Percentiles rank a stretch among this genome's conserved stretches.
Conservation (phyloP, 2,797 vertebrate genomes). For the Pampus argenteus region DNA sequence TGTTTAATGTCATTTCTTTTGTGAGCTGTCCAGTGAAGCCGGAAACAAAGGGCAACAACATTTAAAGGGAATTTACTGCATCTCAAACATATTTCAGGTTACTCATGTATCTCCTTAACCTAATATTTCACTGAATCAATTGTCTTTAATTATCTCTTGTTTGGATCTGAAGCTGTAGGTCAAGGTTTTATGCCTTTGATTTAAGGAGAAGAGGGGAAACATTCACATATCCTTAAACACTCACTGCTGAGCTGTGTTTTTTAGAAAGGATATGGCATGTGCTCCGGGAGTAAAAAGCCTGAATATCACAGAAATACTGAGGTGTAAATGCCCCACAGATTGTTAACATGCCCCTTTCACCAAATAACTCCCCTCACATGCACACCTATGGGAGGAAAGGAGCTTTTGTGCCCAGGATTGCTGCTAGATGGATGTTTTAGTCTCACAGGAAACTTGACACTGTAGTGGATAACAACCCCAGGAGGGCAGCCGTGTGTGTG, state of each 20-base stretch:
- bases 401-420: conserved; percentile 27
- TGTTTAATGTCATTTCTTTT: conserved; percentile 14
- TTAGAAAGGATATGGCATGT: conserved; percentile 8
- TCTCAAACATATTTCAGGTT: background rate
- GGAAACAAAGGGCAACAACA: background rate
- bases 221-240: conserved; percentile 30
- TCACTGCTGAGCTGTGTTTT: conserved; percentile 17
- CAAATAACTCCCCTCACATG: conserved; percentile 36
- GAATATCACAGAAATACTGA: conserved; percentile 44
- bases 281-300: conserved; percentile 36
- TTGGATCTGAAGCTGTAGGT: background rate
- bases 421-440: conserved; percentile 54
- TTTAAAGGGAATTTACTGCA: background rate
- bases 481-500: conserved; percentile 50
- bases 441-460: conserved; percentile 67
- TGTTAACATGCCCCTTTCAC: conserved; percentile 58
- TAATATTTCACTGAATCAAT: background rate
- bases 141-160: background rate
- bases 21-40: background rate
- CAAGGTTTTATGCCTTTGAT: conserved; percentile 12
- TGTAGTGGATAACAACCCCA: conserved; percentile 44
- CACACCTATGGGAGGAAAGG: conserved; percentile 41
- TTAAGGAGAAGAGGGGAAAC: conserved; percentile 9
- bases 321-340: conserved; percentile 50
- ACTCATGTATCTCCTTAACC: background rate